Evolutionary conservation across 2,113 vertebrate species (phyloP).

Genomic region (Vidua chalybeata): DNA sequence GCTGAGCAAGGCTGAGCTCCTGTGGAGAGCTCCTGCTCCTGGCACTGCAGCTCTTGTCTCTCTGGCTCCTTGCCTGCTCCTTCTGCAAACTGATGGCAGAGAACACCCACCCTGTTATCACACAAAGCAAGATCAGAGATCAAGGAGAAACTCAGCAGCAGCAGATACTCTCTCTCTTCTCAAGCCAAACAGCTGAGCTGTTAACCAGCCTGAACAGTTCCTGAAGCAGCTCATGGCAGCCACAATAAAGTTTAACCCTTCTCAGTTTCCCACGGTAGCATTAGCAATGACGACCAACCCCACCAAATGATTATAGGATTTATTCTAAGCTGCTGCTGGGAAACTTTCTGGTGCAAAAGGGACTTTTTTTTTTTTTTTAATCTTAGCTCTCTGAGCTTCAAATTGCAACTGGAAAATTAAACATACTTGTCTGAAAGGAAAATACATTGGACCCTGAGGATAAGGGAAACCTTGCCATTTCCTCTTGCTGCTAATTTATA

Average conservation of each 20-base stretch:
- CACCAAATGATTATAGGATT: conserved; percentile 42
- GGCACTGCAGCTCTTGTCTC: background rate
- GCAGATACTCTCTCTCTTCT: conserved; percentile 26
- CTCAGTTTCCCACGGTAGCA: conserved; percentile 55
- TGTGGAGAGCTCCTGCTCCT: background rate
- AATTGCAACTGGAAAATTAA: conserved; percentile 32
- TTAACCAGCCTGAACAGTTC: conserved; percentile 29
- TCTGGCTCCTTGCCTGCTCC: conserved; percentile 16
- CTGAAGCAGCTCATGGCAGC: background rate
- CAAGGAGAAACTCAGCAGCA: conserved; percentile 17
- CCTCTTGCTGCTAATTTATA: background rate
- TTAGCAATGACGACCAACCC: background rate
- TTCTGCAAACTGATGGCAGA: background rate
- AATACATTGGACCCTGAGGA: conserved; percentile 5
- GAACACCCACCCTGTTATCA: conserved; percentile 26
- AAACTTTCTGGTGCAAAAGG: background rate
- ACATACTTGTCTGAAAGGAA: conserved; percentile 21
- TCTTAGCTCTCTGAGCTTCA: conserved; percentile 1
- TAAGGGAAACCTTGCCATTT: conserved; percentile 10
- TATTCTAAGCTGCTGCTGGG: conserved; percentile 54
- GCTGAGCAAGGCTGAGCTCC: background rate
- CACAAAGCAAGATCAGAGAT: conserved; percentile 10
- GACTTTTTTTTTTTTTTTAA: background rate
- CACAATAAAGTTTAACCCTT: conserved; percentile 57
- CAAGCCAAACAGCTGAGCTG: conserved; percentile 35